A percentile compares a stretch with the other conserved stretches of the same genome.
Conservation (phyloP, 2,888 invertebrate species). For the Hedya salicella region DNA sequence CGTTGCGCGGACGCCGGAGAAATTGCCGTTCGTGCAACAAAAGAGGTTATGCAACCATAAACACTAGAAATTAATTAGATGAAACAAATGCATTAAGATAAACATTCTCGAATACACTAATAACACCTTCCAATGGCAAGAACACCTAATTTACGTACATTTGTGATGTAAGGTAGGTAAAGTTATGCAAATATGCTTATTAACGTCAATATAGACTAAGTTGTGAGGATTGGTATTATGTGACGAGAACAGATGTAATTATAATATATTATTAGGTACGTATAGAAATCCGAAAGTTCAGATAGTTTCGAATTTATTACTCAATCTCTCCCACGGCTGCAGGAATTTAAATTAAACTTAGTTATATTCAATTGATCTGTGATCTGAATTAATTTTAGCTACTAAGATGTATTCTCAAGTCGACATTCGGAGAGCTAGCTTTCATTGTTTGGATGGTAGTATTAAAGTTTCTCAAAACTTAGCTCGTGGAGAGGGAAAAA, state of each 20-base stretch:
- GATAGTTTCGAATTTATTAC: not conserved
- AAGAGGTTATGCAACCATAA: slow-evolving; percentile 36
- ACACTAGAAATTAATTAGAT: slow-evolving; percentile 41
- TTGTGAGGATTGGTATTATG: not conserved
- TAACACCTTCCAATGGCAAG: slow-evolving; percentile 23
- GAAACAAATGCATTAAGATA: slow-evolving; percentile 37
- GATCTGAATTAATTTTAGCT: not conserved
- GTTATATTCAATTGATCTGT: slow-evolving; percentile 2
- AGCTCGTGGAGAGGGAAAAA: too few species aligned
- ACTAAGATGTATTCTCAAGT: too few species aligned
- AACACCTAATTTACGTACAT: not conserved
- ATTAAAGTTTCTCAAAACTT: too few species aligned
- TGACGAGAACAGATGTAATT: too few species aligned
- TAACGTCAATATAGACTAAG: not conserved
- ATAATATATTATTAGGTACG: not conserved
- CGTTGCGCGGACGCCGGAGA: slow-evolving; percentile 39
- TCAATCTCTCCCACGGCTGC: slow-evolving; percentile 4
- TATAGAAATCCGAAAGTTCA: slow-evolving; percentile 5
- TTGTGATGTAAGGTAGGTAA: not conserved
- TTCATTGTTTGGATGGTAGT: too few species aligned
- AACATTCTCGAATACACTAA: slow-evolving; percentile 6
- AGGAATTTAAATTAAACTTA: not conserved
- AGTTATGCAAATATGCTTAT: slow-evolving; percentile 6
- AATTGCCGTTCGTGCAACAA: slow-evolving; percentile 61
- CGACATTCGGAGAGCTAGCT: too few species aligned